phyloP scores from a whole-genome alignment of 2,113 vertebrate species.

The Xyliphius kryptos region DNA sequence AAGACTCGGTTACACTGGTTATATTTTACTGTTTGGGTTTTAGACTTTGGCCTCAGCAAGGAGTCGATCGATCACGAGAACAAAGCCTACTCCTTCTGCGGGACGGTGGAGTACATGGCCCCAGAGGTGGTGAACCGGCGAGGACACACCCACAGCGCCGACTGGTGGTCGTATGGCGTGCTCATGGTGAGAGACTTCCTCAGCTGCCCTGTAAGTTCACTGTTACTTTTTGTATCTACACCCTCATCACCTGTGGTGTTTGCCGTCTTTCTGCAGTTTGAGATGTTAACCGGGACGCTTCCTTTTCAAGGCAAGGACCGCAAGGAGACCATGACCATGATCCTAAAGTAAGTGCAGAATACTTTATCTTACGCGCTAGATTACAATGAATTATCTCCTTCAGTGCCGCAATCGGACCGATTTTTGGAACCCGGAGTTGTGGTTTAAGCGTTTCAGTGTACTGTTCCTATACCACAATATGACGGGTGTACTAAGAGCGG shows the following conservation, averaged over 20 bases:
- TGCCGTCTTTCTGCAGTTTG: constrained; percentile 71
- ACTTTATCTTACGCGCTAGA: no score
- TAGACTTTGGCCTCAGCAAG: constrained; percentile 81
- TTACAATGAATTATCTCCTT: no score
- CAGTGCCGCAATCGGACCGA: no score
- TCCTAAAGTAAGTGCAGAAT: constrained; percentile 77
- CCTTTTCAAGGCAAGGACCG: constrained; percentile 84
- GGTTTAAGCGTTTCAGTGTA: no score
- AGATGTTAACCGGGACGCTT: constrained; percentile 80
- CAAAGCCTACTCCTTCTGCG: constrained; percentile 78
- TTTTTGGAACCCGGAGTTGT: no score
- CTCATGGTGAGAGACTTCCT: constrained; percentile 66
- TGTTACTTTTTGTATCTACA: no score
- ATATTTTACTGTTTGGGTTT: constrained; percentile 26
- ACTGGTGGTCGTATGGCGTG: constrained; percentile 84
- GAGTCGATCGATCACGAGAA: constrained; percentile 81
- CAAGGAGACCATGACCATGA: constrained; percentile 84
- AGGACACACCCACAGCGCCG: constrained; percentile 76
- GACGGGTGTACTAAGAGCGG: no score
- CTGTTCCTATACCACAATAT: no score
- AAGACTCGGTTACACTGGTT: no score
- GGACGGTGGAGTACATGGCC: constrained; percentile 84
- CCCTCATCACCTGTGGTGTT: constrained; percentile 11
- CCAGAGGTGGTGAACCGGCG: constrained; percentile 80
- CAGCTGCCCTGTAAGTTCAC: no score